These are phyloP conservation scores for Leptobrachium leishanense DNA, from an alignment of 2,113 vertebrate genomes.

Conservation along the genomic window DNA sequence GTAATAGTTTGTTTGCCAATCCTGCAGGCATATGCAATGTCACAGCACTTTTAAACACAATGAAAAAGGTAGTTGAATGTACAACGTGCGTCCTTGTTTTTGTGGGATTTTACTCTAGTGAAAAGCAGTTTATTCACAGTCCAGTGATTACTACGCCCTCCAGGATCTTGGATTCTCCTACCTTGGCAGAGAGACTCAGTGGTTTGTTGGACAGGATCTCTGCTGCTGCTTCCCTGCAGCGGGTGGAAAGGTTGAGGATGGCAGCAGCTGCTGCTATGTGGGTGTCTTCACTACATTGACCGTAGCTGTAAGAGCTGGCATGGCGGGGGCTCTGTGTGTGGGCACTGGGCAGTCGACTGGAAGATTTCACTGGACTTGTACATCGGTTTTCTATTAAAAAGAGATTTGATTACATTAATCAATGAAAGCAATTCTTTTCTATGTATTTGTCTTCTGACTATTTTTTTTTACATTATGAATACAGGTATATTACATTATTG, in stretches of 20 bases:
- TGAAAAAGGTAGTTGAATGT: constrained; percentile 6
- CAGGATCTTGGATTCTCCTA: constrained; percentile 80
- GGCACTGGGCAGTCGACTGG: constrained; percentile 81
- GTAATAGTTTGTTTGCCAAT: constrained; percentile 32
- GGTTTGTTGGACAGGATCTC: constrained; percentile 86
- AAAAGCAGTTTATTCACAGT: constrained; percentile 72
- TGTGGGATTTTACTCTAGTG: constrained; percentile 58
- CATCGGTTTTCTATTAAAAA: constrained; percentile 90
- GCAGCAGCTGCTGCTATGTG: constrained; percentile 92
- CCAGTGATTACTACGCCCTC: constrained; percentile 72
- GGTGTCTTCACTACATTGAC: constrained; percentile 85
- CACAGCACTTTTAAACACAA: neutral
- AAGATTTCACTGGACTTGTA: constrained; percentile 86
- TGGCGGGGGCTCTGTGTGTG: constrained; percentile 85
- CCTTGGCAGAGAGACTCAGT: constrained; percentile 95
- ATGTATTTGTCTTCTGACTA: too few species aligned
- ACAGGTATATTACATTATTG: neutral
- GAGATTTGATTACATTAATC: constrained; percentile 72
- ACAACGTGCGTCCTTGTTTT: constrained; percentile 54
- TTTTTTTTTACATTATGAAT: too few species aligned
- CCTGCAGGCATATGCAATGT: neutral
- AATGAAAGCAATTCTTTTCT: constrained; percentile 32
- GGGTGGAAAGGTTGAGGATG: constrained; percentile 99
- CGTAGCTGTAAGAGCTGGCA: constrained; percentile 82
- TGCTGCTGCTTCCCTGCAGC: constrained; percentile 92